Percentiles rank a stretch among this genome's conserved stretches.
phyloP scores from a whole-genome alignment of 2,888 invertebrate species.

The Microctonus aethiopoides region DNA sequence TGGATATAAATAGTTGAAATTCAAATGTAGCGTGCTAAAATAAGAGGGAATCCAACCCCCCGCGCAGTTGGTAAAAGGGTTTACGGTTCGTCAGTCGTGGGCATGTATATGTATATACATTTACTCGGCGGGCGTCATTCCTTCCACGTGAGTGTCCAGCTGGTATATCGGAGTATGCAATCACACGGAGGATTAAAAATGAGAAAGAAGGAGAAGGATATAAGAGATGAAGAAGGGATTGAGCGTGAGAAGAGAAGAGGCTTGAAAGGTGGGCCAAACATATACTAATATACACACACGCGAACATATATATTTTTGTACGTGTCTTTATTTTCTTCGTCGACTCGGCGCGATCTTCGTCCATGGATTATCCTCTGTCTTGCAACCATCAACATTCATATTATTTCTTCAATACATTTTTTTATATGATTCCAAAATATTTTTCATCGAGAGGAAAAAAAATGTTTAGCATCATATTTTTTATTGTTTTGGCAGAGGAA shows the following conservation, averaged over 20 bases:
- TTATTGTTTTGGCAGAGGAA: conserved; percentile 7
- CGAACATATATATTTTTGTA: conserved; percentile 25
- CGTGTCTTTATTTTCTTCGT: conserved; percentile 50
- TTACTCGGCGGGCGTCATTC: conserved; percentile 58
- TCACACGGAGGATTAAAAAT: conserved; percentile 63
- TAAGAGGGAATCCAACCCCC: conserved; percentile 43
- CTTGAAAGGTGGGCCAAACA: conserved; percentile 25
- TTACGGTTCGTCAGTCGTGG: conserved; percentile 59
- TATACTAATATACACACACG: background rate
- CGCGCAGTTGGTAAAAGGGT: conserved; percentile 64
- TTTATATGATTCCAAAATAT: background rate
- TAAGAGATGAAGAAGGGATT: conserved; percentile 33
- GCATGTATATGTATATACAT: conserved; percentile 39
- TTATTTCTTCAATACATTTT: conserved; percentile 15
- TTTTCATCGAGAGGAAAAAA: background rate
- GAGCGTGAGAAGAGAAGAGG: conserved; percentile 37
- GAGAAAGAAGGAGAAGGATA: conserved; percentile 47
- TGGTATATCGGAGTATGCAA: conserved; percentile 61
- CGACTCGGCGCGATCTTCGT: conserved; percentile 31
- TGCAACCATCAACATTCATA: conserved; percentile 25
- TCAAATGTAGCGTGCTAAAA: background rate
- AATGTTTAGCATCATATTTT: conserved; percentile 2
- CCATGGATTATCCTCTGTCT: conserved; percentile 20
- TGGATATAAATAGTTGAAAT: background rate
- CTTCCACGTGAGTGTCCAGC: conserved; percentile 62